Evolutionary conservation across 2,888 invertebrate genomes (phyloP), one percentile per base, ranked within the genome.

Genomic region (Sisyra terminalis): DNA sequence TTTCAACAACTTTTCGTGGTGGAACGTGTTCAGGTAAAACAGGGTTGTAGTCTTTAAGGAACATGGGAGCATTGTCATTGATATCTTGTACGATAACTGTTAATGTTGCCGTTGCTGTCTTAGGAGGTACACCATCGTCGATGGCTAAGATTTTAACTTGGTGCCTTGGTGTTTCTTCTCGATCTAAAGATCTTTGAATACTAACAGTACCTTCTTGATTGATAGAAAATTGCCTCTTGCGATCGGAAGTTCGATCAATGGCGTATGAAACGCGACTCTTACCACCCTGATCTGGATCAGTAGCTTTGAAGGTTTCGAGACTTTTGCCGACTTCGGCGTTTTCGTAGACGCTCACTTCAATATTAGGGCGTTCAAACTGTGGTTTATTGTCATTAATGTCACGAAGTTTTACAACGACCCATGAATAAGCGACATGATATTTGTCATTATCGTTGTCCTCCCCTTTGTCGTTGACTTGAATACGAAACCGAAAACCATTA

Each of bases 361-460:
- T 90, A 59, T 92, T 90, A 38, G 93, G 87, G 49, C 83, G 75
- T 56, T 93, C 90, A 59, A 90, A 94, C 56, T 85, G 84, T 4
- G 96, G 96, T 60, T 89, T 88, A 69, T 96, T 96, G 71, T 97
- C 96, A 67, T 97, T 97, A 52, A 88, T 88, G 61, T 97, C 97
- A 46, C 87, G 74, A 46, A 98, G 70, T 57, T 84, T 86, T 24
- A 94, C 89, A 47, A 86, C 85, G 44, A 94, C 90, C 86, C 89
- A 90, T 2, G 93, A 90, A 63, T 89, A 89, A 46, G 93, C 93
- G 49, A 93, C 89, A 66, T 94, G 93, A 59, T 93, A 88, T 61
- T 94, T 94, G 63, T 98, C 97, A 63, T 89, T 88, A 65, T 89
- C 89, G 57, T 89, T 89, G 58, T 90, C 89, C 66, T 90, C 90